Base-by-base conservation (phyloP, 2,113 vertebrate species). In the Gnathonemus longibarbis region DNA sequence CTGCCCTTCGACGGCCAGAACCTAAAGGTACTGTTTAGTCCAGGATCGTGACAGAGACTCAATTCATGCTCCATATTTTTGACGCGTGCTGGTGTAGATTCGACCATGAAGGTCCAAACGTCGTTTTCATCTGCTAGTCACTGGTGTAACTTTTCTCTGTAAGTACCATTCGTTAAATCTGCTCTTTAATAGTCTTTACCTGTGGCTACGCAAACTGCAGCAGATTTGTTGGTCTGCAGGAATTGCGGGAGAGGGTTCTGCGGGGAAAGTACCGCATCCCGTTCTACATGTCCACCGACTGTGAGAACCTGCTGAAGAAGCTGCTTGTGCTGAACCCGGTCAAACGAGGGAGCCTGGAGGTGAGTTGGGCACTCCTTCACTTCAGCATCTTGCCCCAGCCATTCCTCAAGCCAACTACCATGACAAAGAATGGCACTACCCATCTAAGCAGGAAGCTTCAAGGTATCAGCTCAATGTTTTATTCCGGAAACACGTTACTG, bases 251-350 rank as follows among this genome's bases (percentile, higher is more conserved):
- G 91, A 95, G 98, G 87, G 98, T 99, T 52, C 94, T 99, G 80
- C 94, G 98, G 24, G 98, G 98, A 70, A 99, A 99, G 93, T 99
- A 99, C 91, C 98, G 98, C n/a, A 99, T 99, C 92, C 98, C 98
- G 0, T 99, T 99, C 96, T 99, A 99, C 90, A 99, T 99, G 98
- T 99, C 98, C 93, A 99, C 98, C 87, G 98, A 99, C 97, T 99
- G 98, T 95, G 98, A 99, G 96, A 99, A 99, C 94, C 96, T 99
- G 3, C 97, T 99, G 83, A 99, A 99, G 95, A 99, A 98, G 91
- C 95, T 99, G 0, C 94, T 99, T 39, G 98, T 99, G 80, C 95
- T 99, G 92, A 99, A 99, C 92, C 98, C 98, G 13, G 93, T 98
- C 90, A 99, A 99, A 94, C 94, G 98, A 94, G 98, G 98, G 93